Evolutionary conservation across 2,797 vertebrate genomes (phyloP).

Genomic region (Psittacula echo): DNA sequence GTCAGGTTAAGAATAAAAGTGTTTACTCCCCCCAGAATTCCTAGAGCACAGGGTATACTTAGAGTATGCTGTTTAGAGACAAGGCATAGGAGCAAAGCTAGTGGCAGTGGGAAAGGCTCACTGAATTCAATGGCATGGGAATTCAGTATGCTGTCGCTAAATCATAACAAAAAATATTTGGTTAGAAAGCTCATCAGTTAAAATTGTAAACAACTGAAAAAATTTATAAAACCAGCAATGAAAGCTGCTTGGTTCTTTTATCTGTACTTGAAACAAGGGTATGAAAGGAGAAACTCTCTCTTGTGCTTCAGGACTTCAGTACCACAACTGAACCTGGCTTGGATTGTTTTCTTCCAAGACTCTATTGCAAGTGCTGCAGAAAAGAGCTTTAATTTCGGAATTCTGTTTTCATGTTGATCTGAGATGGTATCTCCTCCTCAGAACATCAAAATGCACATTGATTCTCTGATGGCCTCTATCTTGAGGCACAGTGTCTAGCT

Average conservation of each 20-base stretch:
- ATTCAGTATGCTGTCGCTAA: neutral
- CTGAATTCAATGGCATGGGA: neutral
- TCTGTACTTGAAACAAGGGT: neutral
- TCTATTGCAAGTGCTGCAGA: neutral
- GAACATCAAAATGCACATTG: neutral
- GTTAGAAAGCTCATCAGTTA: neutral
- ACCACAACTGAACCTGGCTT: neutral
- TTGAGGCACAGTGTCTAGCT: fast-evolving
- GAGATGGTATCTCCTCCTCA: neutral
- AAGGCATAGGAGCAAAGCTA: neutral
- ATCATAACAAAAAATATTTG: neutral
- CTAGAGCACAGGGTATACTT: neutral
- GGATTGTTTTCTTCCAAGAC: neutral
- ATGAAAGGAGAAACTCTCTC: neutral
- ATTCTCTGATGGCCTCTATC: neutral
- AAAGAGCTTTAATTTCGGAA: neutral
- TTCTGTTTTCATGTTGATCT: neutral
- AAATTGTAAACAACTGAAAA: neutral
- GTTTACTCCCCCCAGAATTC: neutral
- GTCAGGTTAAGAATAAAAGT: neutral
- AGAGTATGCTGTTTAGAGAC: neutral
- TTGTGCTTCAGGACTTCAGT: neutral
- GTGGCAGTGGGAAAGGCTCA: neutral
- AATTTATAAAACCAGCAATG: neutral
- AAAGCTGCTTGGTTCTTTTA: neutral